Percentiles rank a stretch among this genome's conserved stretches.
phyloP scores from a whole-genome alignment of 1,140 invertebrate genomes.

The Orius laevigatus region DNA sequence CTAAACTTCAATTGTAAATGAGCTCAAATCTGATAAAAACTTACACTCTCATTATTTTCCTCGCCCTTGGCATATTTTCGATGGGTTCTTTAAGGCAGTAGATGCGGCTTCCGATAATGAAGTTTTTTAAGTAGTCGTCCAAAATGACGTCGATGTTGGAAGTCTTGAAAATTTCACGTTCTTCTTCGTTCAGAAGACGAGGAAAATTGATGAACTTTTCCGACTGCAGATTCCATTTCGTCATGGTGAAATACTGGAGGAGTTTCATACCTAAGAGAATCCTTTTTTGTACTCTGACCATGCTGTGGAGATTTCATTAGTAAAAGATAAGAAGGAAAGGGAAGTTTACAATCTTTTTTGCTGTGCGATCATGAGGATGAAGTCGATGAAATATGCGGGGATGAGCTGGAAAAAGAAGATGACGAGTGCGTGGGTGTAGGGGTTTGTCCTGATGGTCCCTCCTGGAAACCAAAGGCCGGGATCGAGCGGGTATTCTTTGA shows the following conservation, averaged over 20 bases:
- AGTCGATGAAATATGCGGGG: slow-evolving; percentile 44
- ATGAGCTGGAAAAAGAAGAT: slow-evolving; percentile 40
- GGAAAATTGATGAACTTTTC: slow-evolving; percentile 38
- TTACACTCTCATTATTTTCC: slow-evolving; percentile 55
- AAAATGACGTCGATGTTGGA: slow-evolving; percentile 14
- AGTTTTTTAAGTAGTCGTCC: slow-evolving; percentile 44
- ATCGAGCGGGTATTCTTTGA: slow-evolving; percentile 34
- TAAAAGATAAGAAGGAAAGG: too few relatives aligned
- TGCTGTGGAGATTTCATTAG: slow-evolving; percentile 26
- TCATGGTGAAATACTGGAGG: slow-evolving; percentile 54
- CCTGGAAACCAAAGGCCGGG: slow-evolving; percentile 45
- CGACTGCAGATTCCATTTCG: slow-evolving; percentile 45
- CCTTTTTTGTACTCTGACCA: slow-evolving; percentile 34
- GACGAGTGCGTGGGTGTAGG: slow-evolving; percentile 33
- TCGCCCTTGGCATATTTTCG: slow-evolving; percentile 53
- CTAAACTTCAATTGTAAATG: too few relatives aligned
- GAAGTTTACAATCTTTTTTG: slow-evolving; percentile 46
- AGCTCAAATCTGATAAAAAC: slow-evolving; percentile 4
- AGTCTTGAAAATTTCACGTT: slow-evolving; percentile 30
- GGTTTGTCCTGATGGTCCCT: slow-evolving; percentile 39
- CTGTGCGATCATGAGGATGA: slow-evolving; percentile 34
- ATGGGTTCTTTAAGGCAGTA: slow-evolving; percentile 77
- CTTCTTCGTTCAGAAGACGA: slow-evolving; percentile 39
- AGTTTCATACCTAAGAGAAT: slow-evolving; percentile 34
- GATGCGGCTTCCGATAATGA: slow-evolving; percentile 52